Conservation (phyloP, 1,140 invertebrate genomes). For the Pseudobourletiella spinata region DNA sequence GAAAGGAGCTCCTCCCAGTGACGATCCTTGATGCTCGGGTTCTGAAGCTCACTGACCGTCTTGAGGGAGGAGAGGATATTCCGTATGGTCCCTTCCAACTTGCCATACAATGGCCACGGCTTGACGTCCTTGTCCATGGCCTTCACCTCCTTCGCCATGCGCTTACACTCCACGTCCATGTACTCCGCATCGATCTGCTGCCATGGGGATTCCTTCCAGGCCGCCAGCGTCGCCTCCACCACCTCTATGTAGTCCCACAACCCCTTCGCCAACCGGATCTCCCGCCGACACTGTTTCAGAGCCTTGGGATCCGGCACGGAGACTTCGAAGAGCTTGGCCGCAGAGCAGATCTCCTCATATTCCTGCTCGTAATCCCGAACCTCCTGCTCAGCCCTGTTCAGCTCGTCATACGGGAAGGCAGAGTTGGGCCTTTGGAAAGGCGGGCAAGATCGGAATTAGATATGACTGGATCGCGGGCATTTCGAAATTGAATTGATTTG, state of each 20-base stretch:
- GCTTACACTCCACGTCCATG: conserved; percentile 97
- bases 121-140: conserved; percentile 79
- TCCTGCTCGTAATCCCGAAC: conserved; percentile 68
- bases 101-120: conserved; percentile 76
- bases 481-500: too few relatives aligned
- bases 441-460: not conserved
- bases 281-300: conserved; percentile 81
- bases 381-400: conserved; percentile 69
- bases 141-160: conserved; percentile 87
- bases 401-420: conserved; percentile 60
- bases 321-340: conserved; percentile 88
- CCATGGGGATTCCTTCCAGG: conserved; percentile 14
- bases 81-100: conserved; percentile 74
- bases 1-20: conserved; percentile 92
- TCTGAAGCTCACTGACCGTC: conserved; percentile 89
- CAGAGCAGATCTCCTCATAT: conserved; percentile 75
- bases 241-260: conserved; percentile 92
- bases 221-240: conserved; percentile 75
- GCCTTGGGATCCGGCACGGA: conserved; percentile 86
- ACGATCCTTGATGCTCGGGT: conserved; percentile 86
- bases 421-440: conserved; percentile 57
- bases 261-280: conserved; percentile 61
- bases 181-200: conserved; percentile 53
- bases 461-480: not conserved
- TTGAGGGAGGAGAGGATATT: conserved; percentile 82